A percentile compares a stretch with the other conserved stretches of the same genome.
These are phyloP conservation scores for Hesperia comma DNA, from an alignment of 2,888 invertebrate genomes.

Conservation along the genomic window DNA sequence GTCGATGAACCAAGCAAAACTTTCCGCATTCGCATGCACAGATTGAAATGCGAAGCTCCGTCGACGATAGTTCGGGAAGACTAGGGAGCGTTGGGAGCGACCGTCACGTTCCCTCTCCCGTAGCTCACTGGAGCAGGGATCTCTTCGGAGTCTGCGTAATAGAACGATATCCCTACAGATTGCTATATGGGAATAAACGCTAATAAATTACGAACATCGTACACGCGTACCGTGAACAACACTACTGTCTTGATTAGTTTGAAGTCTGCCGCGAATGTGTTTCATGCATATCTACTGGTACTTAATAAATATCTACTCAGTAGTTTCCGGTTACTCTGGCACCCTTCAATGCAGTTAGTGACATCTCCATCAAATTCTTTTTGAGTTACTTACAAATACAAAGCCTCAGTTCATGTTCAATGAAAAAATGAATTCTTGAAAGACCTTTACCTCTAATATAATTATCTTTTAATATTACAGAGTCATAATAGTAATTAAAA, in stretches of 20 bases:
- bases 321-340: constrained; percentile 13
- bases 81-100: constrained; percentile 56
- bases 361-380: constrained; percentile 3
- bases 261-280: constrained; percentile 77
- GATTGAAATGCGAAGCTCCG: constrained; percentile 50
- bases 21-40: constrained; percentile 58
- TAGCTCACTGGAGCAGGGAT: constrained; percentile 78
- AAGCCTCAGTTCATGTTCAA: no score
- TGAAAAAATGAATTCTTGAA: no score
- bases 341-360: constrained; percentile 14
- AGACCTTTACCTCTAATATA: no score
- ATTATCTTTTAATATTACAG: neutral
- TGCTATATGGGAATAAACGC: constrained; percentile 82
- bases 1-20: constrained; percentile 51
- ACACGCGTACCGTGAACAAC: constrained; percentile 75
- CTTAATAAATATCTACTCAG: constrained; percentile 34
- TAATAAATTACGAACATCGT: constrained; percentile 82
- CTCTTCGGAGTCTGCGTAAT: constrained; percentile 83
- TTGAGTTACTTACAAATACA: neutral
- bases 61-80: constrained; percentile 52
- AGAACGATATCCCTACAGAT: constrained; percentile 80
- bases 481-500: neutral
- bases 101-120: constrained; percentile 68
- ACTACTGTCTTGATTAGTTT: constrained; percentile 80
- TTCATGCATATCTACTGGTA: constrained; percentile 21